Evolutionary conservation across 1,140 invertebrate genomes (phyloP), one percentile per base, ranked within the genome.

Genomic region (Hylaeus volcanicus): DNA sequence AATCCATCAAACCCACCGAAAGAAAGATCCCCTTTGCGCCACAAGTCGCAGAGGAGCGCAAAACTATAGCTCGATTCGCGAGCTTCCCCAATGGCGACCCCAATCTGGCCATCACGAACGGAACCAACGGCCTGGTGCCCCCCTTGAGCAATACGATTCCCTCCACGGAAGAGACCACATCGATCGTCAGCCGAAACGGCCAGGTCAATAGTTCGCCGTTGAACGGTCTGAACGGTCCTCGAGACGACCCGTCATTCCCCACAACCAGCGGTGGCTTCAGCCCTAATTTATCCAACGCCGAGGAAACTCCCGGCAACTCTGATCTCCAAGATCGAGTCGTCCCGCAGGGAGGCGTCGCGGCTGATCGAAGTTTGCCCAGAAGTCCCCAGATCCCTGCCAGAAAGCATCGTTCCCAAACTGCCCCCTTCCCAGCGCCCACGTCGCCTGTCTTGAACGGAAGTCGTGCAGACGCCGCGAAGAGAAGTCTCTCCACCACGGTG

Each of bases 1-100:
- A 83, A 14, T 64, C 85, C 1, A 43, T 85, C 1, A 90, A 88
- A 51, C 84, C 88, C 0, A 45, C 88, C 48, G 89, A 92, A 60
- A 89, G 91, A 39, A 91, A 88, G 65, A 92, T 86, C 63, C 92
- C 92, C 4, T 93, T 93, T 61, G 90, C 89, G 2, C 92, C 92
- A 3, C 88, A 92, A 86, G 91, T 93, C 1, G 91, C 92, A 4
- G 88, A 88, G 9, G 92, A 93, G 68, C 89, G 91, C 39, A 80
- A 92, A 64, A 89, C 89, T 12, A 74, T 91, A 1, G 92, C 92
- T 1, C 85, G 88, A 77, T 86, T 91, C 72, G 87, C 91, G 5
- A 93, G 87, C 81, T 93, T 92, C 37, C 91, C 91, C 12, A 91
- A 92, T 73, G 91, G 91, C 6, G 91, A 93, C 70, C 91, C 91